Evolutionary conservation across 2,888 invertebrate genomes (phyloP).

Genomic region (Drosophila hamatofila): DNA sequence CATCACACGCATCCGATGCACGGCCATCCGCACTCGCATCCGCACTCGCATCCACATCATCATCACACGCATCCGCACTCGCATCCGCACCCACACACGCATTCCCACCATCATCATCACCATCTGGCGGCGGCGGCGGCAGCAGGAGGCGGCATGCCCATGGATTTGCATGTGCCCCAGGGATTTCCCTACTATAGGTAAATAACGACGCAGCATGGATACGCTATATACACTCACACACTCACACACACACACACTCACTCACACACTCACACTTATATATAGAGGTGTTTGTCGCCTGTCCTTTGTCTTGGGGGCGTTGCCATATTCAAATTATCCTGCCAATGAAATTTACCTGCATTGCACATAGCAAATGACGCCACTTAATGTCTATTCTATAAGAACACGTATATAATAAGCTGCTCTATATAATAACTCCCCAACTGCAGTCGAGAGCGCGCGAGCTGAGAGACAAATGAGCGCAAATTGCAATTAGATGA

Average conservation of each 20-base stretch:
- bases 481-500: constrained; percentile 48
- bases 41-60: constrained; percentile 66
- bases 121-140: constrained; percentile 85
- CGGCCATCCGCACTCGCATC: constrained; percentile 69
- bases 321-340: constrained; percentile 66
- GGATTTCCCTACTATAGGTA: constrained; percentile 96
- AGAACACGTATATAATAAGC: neutral
- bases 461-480: constrained; percentile 23
- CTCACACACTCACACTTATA: neutral
- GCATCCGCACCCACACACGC: constrained; percentile 85
- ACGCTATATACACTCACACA: neutral
- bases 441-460: neutral
- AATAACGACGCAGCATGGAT: constrained; percentile 39
- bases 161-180: constrained; percentile 96
- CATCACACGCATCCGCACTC: constrained; percentile 83
- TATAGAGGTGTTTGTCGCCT: constrained; percentile 46
- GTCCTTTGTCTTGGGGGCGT: constrained; percentile 65
- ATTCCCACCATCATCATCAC: constrained; percentile 82
- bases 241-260: neutral
- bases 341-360: constrained; percentile 53
- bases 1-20: constrained; percentile 83
- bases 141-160: constrained; percentile 89
- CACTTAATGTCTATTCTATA: constrained; percentile 24
- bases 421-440: neutral
- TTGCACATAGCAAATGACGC: constrained; percentile 39